Base-by-base conservation (phyloP, 1,140 invertebrate genomes). In the Drosophila santomea region DNA sequence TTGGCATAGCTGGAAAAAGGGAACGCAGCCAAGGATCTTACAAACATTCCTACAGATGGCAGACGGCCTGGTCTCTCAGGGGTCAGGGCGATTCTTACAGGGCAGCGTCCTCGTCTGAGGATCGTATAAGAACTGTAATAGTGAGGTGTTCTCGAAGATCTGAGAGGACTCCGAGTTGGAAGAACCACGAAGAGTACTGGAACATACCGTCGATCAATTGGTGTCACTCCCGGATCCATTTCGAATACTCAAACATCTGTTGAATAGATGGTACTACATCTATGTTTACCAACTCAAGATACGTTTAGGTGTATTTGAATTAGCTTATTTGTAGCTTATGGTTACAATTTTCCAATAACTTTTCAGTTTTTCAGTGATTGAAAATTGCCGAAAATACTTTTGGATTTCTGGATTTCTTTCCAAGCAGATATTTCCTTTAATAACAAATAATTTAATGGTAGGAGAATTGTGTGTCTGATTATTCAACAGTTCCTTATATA, bases 21-120 rank as follows among this genome's bases (percentile, higher is more conserved):
- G 57, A 50, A 71, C 68, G 62, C 39, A 41, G 20, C 36, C 14
- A 39, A 50, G 51, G 68, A 71, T 71, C 47, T 71, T 69, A 69
- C 64, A 71, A 36, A 50, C 54, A 71, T 71, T 68, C 61, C 64
- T 68, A 68, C 47, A 66, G 64, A 67, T 67, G 63, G 60, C 47
- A 52, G 28, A 63, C 7, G 7, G 63, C 11, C 59, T 4, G 7
- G 63, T 14, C 59, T 4, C 23, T 36, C 35, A 63, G 64, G 59
- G 45, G 45, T 67, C 64, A 63, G 36, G 20, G n/a, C 36, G n/a
- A 35, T 68, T 47, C 60, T 64, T 52, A 66, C 64, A 68, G 64
- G 47, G 64, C 38, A 15, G 59, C 36, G 45, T 41, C 32, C 28
- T 14, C 41, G 35, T 35, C 15, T 28, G 1, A 50, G 14, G 43